These are phyloP conservation scores for Lutraria lutraria DNA, from an alignment of 2,888 invertebrate species.

Conservation along the genomic window DNA sequence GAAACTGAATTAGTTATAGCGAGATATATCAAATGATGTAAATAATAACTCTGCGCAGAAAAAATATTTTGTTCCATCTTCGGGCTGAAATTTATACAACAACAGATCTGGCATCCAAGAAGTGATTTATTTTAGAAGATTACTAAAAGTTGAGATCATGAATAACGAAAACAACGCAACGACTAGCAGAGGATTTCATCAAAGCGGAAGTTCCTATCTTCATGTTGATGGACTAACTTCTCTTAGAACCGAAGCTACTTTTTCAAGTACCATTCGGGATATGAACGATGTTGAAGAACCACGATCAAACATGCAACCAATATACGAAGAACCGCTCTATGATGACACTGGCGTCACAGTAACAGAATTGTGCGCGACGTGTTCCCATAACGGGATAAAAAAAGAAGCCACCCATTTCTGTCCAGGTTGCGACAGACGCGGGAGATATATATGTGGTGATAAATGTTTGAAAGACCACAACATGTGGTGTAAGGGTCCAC, in stretches of 20 bases:
- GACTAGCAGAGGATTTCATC: background rate
- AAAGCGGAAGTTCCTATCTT: background rate
- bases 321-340: background rate
- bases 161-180: background rate
- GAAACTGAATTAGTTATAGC: too few relatives aligned
- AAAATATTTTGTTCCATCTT: too few relatives aligned
- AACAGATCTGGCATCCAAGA: too few relatives aligned
- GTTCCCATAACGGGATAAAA: background rate
- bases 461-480: background rate
- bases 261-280: background rate
- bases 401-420: background rate
- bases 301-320: background rate
- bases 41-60: too few relatives aligned
- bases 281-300: background rate
- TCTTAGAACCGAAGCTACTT: background rate
- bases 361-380: background rate
- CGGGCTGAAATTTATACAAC: too few relatives aligned
- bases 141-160: background rate
- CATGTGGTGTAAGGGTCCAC: background rate
- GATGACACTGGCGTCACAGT: background rate
- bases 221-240: background rate
- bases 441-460: background rate
- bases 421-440: background rate
- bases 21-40: too few relatives aligned
- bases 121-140: too few relatives aligned